These are phyloP conservation scores for Scrobipalpa costella DNA, from an alignment of 2,888 invertebrate species.

Conservation along the genomic window DNA sequence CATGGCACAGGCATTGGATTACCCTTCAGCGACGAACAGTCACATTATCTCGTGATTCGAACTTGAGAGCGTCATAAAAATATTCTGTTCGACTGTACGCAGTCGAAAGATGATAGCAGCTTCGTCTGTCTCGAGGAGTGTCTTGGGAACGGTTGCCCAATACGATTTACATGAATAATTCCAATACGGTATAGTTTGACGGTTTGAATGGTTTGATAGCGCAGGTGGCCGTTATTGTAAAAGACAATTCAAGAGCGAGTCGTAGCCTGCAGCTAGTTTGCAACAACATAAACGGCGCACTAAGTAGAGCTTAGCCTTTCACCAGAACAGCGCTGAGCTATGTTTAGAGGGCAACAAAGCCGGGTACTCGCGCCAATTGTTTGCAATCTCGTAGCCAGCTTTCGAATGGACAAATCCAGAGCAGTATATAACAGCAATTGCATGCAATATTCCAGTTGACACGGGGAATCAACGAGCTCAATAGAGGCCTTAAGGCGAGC, in stretches of 20 bases:
- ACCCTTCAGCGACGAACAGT: slow-evolving; percentile 59
- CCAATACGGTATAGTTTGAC: slow-evolving; percentile 1
- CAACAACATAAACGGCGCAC: slow-evolving; percentile 22
- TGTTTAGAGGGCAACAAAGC: slow-evolving; percentile 20
- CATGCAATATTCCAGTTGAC: slow-evolving; percentile 47
- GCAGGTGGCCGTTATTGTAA: slow-evolving; percentile 26
- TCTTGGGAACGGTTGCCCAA: slow-evolving; percentile 42
- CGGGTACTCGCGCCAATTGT: neutral
- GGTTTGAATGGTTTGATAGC: neutral
- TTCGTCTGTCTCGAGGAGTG: slow-evolving; percentile 35
- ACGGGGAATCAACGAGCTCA: slow-evolving; percentile 63
- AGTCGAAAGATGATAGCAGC: slow-evolving; percentile 37
- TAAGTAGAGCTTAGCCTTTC: slow-evolving; percentile 25
- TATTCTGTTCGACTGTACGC: slow-evolving; percentile 48
- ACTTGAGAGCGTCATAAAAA: slow-evolving; percentile 67
- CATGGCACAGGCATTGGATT: slow-evolving; percentile 65
- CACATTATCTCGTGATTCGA: slow-evolving; percentile 70
- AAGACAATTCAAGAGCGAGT: slow-evolving; percentile 19
- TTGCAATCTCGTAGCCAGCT: slow-evolving; percentile 18
- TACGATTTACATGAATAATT: slow-evolving; percentile 28
- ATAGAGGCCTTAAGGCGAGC: slow-evolving; percentile 66
- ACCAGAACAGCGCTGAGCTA: slow-evolving; percentile 12
- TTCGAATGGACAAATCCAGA: slow-evolving; percentile 6
- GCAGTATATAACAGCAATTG: slow-evolving; percentile 15
- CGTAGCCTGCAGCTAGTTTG: slow-evolving; percentile 16